A percentile compares a stretch with the other conserved stretches of the same genome.
Conservation (phyloP, 1,140 invertebrate genomes). For the Bicyclus anynana region DNA sequence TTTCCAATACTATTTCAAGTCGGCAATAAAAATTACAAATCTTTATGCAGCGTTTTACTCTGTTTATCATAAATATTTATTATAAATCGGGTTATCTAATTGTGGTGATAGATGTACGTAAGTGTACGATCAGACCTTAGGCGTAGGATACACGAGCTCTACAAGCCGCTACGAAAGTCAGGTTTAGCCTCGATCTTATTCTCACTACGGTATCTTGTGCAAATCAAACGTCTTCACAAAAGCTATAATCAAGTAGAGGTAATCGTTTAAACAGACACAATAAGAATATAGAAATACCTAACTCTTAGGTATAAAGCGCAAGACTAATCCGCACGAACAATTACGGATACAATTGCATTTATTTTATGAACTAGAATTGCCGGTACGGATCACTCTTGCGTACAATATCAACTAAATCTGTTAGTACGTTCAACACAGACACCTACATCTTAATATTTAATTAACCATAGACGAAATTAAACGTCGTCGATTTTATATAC, state of each 20-base stretch:
- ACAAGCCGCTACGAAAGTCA: constrained; percentile 28
- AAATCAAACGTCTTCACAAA: constrained; percentile 70
- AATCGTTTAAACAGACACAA: constrained; percentile 73
- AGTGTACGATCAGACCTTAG: background rate
- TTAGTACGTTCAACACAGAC: constrained; percentile 71
- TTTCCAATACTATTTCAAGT: too few relatives aligned
- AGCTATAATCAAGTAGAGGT: constrained; percentile 72
- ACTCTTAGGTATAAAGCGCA: constrained; percentile 42
- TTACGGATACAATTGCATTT: constrained; percentile 26
- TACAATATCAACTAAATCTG: constrained; percentile 71
- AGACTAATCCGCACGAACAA: background rate
- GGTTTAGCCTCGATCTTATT: constrained; percentile 60
- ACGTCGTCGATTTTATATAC: constrained; percentile 59
- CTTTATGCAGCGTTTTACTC: too few relatives aligned
- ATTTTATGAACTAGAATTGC: constrained; percentile 12
- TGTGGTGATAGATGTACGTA: background rate
- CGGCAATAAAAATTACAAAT: too few relatives aligned
- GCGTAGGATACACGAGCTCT: constrained; percentile 10
- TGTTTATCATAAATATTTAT: too few relatives aligned
- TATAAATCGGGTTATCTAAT: too few relatives aligned
- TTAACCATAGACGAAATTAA: constrained; percentile 73
- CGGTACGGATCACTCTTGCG: constrained; percentile 17
- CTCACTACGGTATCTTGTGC: constrained; percentile 71
- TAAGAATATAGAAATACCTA: constrained; percentile 73
- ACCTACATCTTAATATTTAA: constrained; percentile 68